Base-by-base conservation (phyloP, 2,797 vertebrate species). In the Cossypha polioptera region DNA sequence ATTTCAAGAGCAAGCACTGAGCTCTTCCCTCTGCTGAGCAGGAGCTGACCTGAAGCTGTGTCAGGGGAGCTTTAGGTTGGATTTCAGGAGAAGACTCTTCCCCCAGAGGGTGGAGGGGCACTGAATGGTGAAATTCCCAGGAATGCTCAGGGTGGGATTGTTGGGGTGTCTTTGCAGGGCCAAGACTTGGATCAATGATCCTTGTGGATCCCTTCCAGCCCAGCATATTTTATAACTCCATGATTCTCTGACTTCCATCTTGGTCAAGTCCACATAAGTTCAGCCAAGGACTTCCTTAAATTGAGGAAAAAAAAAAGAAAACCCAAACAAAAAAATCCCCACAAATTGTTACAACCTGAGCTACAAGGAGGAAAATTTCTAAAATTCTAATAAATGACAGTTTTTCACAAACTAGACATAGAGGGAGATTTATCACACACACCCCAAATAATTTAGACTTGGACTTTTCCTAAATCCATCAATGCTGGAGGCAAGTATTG, bases 321-420 rank as follows among this genome's bases (percentile, higher is more conserved):
- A 48, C 2, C 13, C 14, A 19, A 38, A 10, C 2, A 13, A 10
- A 50, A 50, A 10, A 15, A 17, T 2, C 14, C 16, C 11, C 26
- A 31, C 20, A 47, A 21, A 40, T 40, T 26, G 4, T 33, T 61
- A 48, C 48, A 63, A 40, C 3, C 2, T 67, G 33, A 55, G 16
- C 5, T 71, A 38, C 42, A 40, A 43, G 11, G 4, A 51, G 24
- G 24, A 63, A 35, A 48, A 48, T 5, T 28, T 67, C 25, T 50
- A n/a, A 35, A 20, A 15, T 48, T 65, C 16, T 58, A 28, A 47
- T 3, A 68, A 48, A 21, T 5, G 0, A n/a, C 1, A 31, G 7
- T 45, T 91, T 73, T 59, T 54, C 25, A 35, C 18, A 38, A 71
- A 38, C 1, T 5, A 13, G 7, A 29, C 51, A 31, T 3, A 47